phyloP scores from a whole-genome alignment of 2,113 vertebrate species.

The Trichomycterus rosablanca region DNA sequence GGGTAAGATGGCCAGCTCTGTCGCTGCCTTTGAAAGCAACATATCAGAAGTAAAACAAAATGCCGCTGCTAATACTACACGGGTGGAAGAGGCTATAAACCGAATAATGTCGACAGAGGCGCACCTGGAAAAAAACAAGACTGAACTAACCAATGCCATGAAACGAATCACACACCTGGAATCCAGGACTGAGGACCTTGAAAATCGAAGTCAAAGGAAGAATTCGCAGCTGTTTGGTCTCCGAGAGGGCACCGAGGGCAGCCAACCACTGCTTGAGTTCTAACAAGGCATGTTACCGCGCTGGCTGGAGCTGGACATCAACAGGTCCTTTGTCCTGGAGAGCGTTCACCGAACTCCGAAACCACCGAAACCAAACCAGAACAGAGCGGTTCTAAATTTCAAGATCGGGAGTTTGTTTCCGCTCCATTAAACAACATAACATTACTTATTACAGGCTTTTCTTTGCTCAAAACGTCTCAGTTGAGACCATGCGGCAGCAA shows the following conservation, averaged over 20 bases:
- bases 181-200: background rate
- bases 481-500: too few species aligned
- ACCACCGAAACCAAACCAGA: background rate
- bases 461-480: too few species aligned
- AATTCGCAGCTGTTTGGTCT: background rate
- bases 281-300: background rate
- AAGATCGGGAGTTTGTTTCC: too few species aligned
- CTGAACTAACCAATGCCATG: background rate
- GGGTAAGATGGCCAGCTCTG: background rate
- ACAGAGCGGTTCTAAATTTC: slow-evolving; percentile 16
- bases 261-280: background rate
- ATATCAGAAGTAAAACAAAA: background rate
- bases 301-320: background rate
- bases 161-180: background rate
- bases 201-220: background rate
- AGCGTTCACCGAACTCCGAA: background rate
- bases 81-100: background rate
- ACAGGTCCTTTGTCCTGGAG: background rate
- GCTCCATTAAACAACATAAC: too few species aligned
- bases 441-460: too few species aligned
- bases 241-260: background rate
- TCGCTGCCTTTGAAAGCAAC: background rate
- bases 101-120: slow-evolving; percentile 4
- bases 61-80: background rate
- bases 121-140: background rate